These are phyloP conservation scores for Mystacornis crossleyi DNA, from an alignment of 2,113 vertebrate genomes.

Conservation along the genomic window DNA sequence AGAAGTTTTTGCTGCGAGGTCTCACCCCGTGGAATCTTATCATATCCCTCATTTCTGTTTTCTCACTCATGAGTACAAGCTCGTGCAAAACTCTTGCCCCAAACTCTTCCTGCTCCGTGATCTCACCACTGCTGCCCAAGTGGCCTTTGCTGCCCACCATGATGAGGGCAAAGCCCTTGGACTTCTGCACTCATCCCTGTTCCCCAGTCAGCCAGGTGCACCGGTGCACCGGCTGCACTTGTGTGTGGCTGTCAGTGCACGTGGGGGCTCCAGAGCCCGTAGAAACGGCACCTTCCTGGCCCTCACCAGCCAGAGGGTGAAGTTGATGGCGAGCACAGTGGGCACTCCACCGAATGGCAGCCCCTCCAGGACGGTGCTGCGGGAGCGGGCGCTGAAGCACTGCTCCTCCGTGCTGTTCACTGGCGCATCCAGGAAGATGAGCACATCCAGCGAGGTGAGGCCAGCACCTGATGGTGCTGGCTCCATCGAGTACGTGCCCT, in stretches of 20 bases:
- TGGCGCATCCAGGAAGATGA: slow-evolving; percentile 45
- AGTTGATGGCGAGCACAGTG: slow-evolving; percentile 89
- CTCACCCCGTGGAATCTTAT: not conserved
- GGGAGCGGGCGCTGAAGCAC: slow-evolving; percentile 85
- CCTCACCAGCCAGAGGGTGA: slow-evolving; percentile 89
- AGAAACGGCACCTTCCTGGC: not conserved
- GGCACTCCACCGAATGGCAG: slow-evolving; percentile 92
- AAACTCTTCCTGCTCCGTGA: not conserved
- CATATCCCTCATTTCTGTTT: not conserved
- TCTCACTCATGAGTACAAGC: not conserved
- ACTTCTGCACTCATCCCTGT: not conserved
- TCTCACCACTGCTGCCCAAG: not conserved
- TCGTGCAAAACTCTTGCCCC: not conserved
- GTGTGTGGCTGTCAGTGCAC: not conserved
- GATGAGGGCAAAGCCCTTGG: not conserved
- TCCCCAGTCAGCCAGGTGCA: not conserved
- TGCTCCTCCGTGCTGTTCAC: slow-evolving; percentile 78
- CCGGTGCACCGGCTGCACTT: not conserved
- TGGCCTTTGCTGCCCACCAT: not conserved
- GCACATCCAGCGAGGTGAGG: slow-evolving; percentile 31
- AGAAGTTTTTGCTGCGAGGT: not conserved
- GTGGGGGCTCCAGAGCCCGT: rapidly evolving
- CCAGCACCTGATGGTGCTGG: not conserved
- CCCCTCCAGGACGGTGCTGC: slow-evolving; percentile 90
- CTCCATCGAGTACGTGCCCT: not conserved